Evolutionary conservation across 37 sponge, comb jelly and placozoan genomes (phyloP).

Genomic region (Cliona cf. orientalis): DNA sequence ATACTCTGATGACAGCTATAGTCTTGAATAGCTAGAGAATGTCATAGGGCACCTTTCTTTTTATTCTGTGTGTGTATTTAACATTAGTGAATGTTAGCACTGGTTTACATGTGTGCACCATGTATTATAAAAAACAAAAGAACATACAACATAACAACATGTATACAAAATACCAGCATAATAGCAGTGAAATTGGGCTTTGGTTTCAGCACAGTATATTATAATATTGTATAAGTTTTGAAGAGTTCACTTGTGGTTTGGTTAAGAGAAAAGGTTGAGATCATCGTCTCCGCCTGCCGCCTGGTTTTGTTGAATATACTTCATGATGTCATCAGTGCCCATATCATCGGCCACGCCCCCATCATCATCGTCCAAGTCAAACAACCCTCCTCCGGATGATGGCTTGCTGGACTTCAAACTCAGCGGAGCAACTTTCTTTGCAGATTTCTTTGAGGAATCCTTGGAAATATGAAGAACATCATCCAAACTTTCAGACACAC

Average conservation of each 20-base stretch:
- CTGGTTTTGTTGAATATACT: constrained; percentile 63
- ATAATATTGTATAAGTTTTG: too few species aligned
- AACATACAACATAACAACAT: not conserved
- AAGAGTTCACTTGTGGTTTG: too few species aligned
- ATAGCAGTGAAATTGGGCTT: not conserved
- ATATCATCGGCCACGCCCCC: constrained; percentile 4
- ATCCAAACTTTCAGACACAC: constrained; percentile 58
- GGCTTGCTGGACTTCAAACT: not conserved
- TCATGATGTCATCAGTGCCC: constrained; percentile 70
- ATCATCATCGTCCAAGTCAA: constrained; percentile 17
- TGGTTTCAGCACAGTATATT: not conserved
- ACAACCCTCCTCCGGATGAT: not conserved
- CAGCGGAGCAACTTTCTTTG: constrained; percentile 8
- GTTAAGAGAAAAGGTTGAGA: constrained; percentile 35
- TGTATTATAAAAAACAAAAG: not conserved
- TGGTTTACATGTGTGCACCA: constrained; percentile 1
- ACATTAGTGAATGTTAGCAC: not conserved
- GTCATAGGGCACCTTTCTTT: too few species aligned
- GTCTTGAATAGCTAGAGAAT: not conserved
- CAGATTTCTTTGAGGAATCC: not conserved
- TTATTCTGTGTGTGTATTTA: not conserved
- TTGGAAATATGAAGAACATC: constrained; percentile 53
- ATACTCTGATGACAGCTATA: not conserved
- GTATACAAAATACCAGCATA: not conserved
- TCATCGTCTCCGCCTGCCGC: constrained; percentile 53